A percentile compares a stretch with the other conserved stretches of the same genome.
phyloP scores from a whole-genome alignment of 2,888 invertebrate genomes.

The Xanthia togata region DNA sequence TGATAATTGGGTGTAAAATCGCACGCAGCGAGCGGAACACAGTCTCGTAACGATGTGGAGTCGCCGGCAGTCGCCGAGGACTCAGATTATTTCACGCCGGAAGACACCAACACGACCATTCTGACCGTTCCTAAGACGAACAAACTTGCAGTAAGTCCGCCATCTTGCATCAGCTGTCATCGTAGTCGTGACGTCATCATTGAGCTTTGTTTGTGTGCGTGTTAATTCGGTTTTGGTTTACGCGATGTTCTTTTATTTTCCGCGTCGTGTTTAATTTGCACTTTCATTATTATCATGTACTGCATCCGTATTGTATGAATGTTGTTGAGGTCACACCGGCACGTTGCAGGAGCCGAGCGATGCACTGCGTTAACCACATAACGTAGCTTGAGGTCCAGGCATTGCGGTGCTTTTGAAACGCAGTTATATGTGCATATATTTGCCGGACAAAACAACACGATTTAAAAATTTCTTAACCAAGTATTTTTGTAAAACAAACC shows the following conservation, averaged over 20 bases:
- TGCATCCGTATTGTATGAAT: constrained; percentile 59
- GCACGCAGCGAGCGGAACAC: constrained; percentile 72
- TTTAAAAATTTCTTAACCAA: background rate
- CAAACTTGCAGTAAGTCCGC: constrained; percentile 81
- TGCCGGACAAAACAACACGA: background rate
- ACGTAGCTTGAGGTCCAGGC: constrained; percentile 50
- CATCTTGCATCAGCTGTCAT: constrained; percentile 67
- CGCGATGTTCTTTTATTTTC: constrained; percentile 68
- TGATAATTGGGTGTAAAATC: constrained; percentile 65
- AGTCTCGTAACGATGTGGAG: constrained; percentile 81
- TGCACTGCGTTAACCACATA: constrained; percentile 58
- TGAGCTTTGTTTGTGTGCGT: constrained; percentile 69
- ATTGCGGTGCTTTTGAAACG: constrained; percentile 59
- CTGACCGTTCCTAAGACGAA: constrained; percentile 90
- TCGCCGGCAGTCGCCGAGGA: constrained; percentile 91
- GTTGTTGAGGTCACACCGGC: constrained; percentile 55
- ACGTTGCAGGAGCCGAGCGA: constrained; percentile 56
- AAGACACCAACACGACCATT: constrained; percentile 93
- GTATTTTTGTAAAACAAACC: background rate
- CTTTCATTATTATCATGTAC: constrained; percentile 75
- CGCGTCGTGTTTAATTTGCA: constrained; percentile 80
- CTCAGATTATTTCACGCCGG: constrained; percentile 95
- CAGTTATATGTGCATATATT: constrained; percentile 41
- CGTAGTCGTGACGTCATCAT: constrained; percentile 68
- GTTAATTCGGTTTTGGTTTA: constrained; percentile 70